A percentile compares a stretch with the other conserved stretches of the same genome.
phyloP scores from a whole-genome alignment of 2,113 vertebrate species.

The Trochalopteron elliotii region DNA sequence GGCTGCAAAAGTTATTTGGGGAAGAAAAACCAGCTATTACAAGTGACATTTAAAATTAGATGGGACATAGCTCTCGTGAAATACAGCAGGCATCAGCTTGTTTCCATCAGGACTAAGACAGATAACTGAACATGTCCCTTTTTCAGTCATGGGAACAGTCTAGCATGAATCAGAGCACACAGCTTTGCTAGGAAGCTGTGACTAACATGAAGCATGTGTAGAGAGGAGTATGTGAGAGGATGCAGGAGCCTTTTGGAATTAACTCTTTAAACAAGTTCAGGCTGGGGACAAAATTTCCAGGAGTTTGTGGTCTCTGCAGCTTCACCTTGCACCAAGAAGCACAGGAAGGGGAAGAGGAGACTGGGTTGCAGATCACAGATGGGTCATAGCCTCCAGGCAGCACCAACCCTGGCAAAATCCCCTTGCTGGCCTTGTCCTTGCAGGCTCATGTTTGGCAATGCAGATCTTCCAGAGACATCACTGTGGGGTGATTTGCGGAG shows the following conservation, averaged over 20 bases:
- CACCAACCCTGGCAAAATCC: neutral
- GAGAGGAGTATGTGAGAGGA: neutral
- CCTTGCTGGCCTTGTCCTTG: neutral
- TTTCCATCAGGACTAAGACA: neutral
- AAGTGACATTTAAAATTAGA: slow-evolving; percentile 21
- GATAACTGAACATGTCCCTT: neutral
- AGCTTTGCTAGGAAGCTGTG: neutral
- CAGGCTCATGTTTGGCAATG: neutral
- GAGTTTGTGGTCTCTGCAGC: neutral
- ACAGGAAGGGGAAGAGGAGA: neutral
- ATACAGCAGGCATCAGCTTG: neutral
- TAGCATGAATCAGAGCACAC: neutral
- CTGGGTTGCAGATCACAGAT: neutral
- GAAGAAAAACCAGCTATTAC: slow-evolving; percentile 7
- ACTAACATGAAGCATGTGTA: neutral
- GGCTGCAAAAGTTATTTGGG: slow-evolving; percentile 10
- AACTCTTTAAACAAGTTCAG: neutral
- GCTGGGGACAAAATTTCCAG: neutral
- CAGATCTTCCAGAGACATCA: neutral
- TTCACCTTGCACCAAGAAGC: neutral
- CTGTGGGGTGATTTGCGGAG: neutral
- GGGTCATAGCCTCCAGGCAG: neutral
- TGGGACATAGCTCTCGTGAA: neutral
- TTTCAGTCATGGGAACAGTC: neutral
- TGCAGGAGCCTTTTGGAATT: neutral